Evolutionary conservation across 2,888 invertebrate species (phyloP).

Genomic region (Oxyteleia sp.): DNA sequence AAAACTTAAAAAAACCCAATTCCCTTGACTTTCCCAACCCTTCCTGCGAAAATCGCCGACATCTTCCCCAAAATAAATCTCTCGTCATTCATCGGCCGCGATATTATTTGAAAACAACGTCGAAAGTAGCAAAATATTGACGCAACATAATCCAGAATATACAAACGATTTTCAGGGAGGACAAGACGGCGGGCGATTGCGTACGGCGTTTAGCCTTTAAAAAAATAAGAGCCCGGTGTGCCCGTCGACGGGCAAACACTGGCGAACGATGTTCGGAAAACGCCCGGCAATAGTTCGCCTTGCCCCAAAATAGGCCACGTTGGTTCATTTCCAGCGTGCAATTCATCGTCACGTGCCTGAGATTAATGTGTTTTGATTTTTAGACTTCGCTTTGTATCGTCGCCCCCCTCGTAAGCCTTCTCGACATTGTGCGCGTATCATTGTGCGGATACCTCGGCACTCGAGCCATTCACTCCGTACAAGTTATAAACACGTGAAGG

Average conservation of each 20-base stretch:
- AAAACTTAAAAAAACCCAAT: neutral
- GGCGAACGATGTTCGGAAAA: conserved; percentile 65
- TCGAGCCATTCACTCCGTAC: conserved; percentile 63
- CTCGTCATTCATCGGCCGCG: conserved; percentile 37
- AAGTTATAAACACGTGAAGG: conserved; percentile 67
- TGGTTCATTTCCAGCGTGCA: conserved; percentile 84
- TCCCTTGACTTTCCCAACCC: conserved; percentile 1
- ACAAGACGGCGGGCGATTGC: conserved; percentile 44
- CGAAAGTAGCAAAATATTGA: conserved; percentile 65
- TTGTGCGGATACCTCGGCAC: conserved; percentile 72
- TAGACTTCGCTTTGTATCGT: conserved; percentile 85
- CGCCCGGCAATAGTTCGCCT: conserved; percentile 17
- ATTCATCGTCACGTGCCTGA: conserved; percentile 86
- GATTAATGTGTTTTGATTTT: conserved; percentile 88
- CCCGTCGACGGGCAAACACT: conserved; percentile 60
- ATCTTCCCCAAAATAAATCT: conserved; percentile 24
- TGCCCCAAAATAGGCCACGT: conserved; percentile 72
- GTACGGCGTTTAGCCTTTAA: conserved; percentile 60
- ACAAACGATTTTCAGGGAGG: conserved; percentile 40
- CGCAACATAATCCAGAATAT: conserved; percentile 64
- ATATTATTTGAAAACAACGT: conserved; percentile 62
- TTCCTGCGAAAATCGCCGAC: conserved; percentile 11
- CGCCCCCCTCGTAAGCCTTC: conserved; percentile 81
- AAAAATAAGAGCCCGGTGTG: conserved; percentile 68
- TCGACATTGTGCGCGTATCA: conserved; percentile 78